These are phyloP conservation scores for Rhagium mordax DNA, from an alignment of 2,888 invertebrate species.

Conservation along the genomic window DNA sequence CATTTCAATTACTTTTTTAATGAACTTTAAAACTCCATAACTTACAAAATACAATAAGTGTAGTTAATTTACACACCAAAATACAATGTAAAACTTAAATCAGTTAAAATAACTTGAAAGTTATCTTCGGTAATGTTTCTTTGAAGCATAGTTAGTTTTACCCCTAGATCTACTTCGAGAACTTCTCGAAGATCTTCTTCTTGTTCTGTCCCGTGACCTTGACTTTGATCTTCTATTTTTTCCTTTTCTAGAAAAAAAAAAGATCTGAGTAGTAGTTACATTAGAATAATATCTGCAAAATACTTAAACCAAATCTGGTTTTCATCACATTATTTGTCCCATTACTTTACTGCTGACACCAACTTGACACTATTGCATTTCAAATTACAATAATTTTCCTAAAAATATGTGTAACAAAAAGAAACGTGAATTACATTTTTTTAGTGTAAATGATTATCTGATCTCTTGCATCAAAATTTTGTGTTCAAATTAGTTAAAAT, in stretches of 20 bases:
- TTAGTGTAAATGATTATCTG: no score
- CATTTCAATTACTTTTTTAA: not conserved
- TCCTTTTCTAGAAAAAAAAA: constrained; percentile 33
- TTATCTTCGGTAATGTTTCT: constrained; percentile 34
- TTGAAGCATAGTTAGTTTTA: constrained; percentile 27
- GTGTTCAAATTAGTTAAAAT: no score
- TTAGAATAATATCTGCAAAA: no score
- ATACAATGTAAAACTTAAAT: constrained; percentile 1
- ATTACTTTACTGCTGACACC: no score
- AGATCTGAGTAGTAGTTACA: no score
- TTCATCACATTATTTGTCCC: no score
- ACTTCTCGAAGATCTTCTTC: constrained; percentile 41
- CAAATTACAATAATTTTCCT: no score
- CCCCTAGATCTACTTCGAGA: constrained; percentile 43
- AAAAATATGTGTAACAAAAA: no score
- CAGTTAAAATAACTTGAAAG: not conserved
- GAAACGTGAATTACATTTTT: no score
- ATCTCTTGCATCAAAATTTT: no score
- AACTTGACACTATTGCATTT: no score
- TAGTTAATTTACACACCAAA: constrained; percentile 1
- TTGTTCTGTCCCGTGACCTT: constrained; percentile 45
- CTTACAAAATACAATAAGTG: not conserved
- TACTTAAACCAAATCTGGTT: no score
- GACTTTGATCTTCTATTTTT: constrained; percentile 42
- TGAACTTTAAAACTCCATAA: not conserved